Conservation (phyloP, 30 jellyfish, hydroid and myxozoan species). For the Chironex yamaguchii region DNA sequence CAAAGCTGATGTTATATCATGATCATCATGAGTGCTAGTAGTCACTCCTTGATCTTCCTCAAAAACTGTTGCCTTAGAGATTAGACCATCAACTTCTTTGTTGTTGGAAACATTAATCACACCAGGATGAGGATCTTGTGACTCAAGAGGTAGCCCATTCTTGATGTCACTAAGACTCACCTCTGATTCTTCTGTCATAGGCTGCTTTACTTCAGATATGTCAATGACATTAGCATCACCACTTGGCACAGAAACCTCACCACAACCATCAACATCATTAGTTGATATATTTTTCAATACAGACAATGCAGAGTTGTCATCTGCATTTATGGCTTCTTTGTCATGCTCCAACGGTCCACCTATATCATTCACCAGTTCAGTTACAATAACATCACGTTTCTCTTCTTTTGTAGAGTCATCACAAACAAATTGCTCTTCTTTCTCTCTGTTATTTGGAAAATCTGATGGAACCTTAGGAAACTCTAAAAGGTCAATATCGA, state of each 20-base stretch:
- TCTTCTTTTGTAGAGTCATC: not conserved
- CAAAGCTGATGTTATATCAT: conserved; percentile 11
- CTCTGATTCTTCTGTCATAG: not conserved
- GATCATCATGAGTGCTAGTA: not conserved
- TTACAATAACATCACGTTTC: no score
- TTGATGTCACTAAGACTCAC: not conserved
- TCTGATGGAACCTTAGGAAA: no score
- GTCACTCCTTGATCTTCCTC: no score
- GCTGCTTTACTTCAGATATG: not conserved
- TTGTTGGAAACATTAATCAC: not conserved
- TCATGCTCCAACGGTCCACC: not conserved
- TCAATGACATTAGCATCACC: not conserved
- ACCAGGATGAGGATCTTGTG: not conserved
- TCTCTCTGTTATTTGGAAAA: no score
- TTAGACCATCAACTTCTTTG: no score
- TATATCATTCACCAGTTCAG: no score
- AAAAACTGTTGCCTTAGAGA: no score
- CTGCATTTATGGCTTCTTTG: not conserved
- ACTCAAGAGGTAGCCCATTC: not conserved
- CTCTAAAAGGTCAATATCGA: no score
- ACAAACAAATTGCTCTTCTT: no score
- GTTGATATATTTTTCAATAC: not conserved
- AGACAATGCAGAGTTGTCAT: not conserved
- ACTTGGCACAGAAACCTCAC: not conserved
- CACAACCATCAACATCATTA: not conserved